phyloP scores from a whole-genome alignment of 2,797 vertebrate species.

The Ammospiza maritima region DNA sequence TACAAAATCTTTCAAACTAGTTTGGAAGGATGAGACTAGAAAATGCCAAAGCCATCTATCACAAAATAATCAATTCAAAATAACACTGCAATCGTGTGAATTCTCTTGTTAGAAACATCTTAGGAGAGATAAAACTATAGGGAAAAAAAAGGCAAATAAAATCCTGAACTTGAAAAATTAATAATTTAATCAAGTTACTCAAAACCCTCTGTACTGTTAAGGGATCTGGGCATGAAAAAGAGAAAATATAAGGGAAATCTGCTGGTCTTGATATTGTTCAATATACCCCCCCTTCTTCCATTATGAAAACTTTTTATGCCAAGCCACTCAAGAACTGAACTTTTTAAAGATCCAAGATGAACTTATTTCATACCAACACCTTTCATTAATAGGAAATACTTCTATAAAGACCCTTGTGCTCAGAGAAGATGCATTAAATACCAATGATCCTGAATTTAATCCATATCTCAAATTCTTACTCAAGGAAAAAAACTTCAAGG shows the following conservation, averaged over 20 bases:
- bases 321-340: background rate
- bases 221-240: background rate
- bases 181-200: background rate
- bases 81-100: background rate
- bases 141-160: background rate
- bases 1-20: conserved; percentile 30
- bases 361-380: background rate
- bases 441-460: background rate
- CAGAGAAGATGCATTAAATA: background rate
- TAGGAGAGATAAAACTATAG: background rate
- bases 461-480: background rate
- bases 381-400: background rate
- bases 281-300: rapidly evolving
- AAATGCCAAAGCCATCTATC: background rate
- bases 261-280: background rate
- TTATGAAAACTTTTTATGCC: background rate
- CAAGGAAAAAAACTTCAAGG: background rate
- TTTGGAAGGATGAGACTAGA: background rate
- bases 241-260: background rate
- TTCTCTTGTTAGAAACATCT: background rate
- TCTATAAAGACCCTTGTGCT: rapidly evolving
- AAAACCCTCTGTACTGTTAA: background rate
- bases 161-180: background rate
- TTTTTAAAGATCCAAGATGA: background rate
- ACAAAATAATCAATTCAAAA: background rate